Conservation (phyloP, 2,113 vertebrate species). For the Prochilodus magdalenae region DNA sequence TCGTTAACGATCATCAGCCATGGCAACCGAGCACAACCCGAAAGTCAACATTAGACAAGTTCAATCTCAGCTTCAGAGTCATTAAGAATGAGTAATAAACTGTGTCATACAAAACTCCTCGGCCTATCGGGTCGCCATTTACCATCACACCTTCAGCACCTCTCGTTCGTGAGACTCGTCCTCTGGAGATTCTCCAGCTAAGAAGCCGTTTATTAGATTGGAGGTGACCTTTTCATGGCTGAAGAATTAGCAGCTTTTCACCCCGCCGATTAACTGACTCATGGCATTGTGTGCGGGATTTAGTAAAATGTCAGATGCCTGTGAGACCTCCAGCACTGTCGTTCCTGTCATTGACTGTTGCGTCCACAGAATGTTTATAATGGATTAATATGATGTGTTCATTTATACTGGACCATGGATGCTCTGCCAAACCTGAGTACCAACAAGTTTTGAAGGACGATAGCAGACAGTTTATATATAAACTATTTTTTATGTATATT, state of each 20-base stretch:
- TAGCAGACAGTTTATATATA: too few species aligned
- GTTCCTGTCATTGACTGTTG: neutral
- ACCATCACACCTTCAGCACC: neutral
- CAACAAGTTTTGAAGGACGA: neutral
- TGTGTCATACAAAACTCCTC: conserved; percentile 7
- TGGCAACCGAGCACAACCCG: conserved; percentile 17
- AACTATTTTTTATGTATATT: too few species aligned
- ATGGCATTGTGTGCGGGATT: conserved; percentile 6
- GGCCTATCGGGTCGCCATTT: neutral
- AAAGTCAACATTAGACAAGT: conserved; percentile 47
- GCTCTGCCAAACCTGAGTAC: neutral
- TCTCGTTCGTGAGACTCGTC: conserved; percentile 5
- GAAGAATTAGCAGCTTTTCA: conserved; percentile 1
- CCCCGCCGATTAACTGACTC: conserved; percentile 15
- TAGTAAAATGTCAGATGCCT: conserved; percentile 28
- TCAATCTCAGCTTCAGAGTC: conserved; percentile 6
- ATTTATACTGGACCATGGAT: neutral
- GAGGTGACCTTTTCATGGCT: conserved; percentile 33
- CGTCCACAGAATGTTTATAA: neutral
- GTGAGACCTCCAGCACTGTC: neutral
- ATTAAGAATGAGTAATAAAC: conserved; percentile 29
- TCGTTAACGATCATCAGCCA: conserved; percentile 33
- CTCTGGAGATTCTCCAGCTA: conserved; percentile 1
- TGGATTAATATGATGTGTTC: neutral
- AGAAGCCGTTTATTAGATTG: conserved; percentile 24